These are phyloP conservation scores for Tribolium freemani DNA, from an alignment of 2,888 invertebrate genomes.

Conservation along the genomic window DNA sequence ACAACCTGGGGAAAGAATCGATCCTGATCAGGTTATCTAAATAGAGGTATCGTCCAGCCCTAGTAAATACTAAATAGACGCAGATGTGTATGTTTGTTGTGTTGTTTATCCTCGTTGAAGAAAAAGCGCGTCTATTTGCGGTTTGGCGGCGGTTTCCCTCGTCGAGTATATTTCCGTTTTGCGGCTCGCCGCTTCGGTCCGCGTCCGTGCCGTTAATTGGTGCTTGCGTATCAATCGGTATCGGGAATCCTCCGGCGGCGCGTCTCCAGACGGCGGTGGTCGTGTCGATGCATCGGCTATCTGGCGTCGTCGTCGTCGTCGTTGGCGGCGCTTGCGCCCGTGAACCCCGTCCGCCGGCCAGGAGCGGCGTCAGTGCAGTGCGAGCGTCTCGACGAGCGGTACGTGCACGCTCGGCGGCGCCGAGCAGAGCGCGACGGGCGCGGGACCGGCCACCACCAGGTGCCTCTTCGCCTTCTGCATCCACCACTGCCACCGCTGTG, in stretches of 20 bases:
- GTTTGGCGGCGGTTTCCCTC: not conserved
- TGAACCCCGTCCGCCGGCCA: constrained; percentile 47
- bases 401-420: constrained; percentile 58
- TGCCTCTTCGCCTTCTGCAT: constrained; percentile 35
- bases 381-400: constrained; percentile 63
- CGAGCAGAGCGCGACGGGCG: constrained; percentile 61
- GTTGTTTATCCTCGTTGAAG: too few relatives aligned
- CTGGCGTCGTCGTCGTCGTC: constrained; percentile 7
- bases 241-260: not conserved
- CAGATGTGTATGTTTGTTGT: too few relatives aligned
- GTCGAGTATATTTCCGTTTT: not conserved
- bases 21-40: too few relatives aligned
- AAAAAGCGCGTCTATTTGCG: constrained; percentile 8
- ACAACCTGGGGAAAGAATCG: too few relatives aligned
- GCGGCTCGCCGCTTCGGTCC: not conserved
- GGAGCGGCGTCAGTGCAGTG: constrained; percentile 64
- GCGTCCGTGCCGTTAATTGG: constrained; percentile 9
- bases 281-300: constrained; percentile 52
- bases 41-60: too few relatives aligned
- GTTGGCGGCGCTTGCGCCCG: constrained; percentile 47
- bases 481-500: constrained; percentile 28
- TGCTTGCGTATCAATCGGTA: not conserved
- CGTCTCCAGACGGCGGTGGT: constrained; percentile 51
- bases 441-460: constrained; percentile 59
- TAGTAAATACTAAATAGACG: too few relatives aligned